These are phyloP conservation scores for Coptotermes formosanus DNA, from an alignment of 1,140 invertebrate species.

Conservation along the genomic window DNA sequence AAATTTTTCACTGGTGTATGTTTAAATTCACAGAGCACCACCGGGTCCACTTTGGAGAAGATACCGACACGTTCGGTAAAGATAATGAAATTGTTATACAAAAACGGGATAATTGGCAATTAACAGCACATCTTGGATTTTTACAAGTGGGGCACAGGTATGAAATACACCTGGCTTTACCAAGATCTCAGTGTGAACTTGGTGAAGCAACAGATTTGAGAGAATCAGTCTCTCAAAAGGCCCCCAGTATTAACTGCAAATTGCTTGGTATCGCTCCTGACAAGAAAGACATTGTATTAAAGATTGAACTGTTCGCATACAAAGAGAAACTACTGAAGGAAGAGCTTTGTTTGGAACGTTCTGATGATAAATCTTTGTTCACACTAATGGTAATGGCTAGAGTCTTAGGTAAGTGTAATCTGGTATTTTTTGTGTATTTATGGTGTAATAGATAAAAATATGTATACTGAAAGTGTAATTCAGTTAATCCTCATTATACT, in stretches of 20 bases:
- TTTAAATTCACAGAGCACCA: slow-evolving; percentile 39
- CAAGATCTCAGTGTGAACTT: slow-evolving; percentile 18
- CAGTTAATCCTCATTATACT: not conserved
- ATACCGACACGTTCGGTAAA: slow-evolving; percentile 41
- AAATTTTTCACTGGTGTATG: not conserved
- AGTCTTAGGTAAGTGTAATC: slow-evolving; percentile 32
- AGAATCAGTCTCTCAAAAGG: slow-evolving; percentile 30
- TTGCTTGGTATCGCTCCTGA: slow-evolving; percentile 41
- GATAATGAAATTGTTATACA: slow-evolving; percentile 45
- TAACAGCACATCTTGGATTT: slow-evolving; percentile 47
- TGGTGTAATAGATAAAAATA: not conserved
- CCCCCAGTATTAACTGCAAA: slow-evolving; percentile 46
- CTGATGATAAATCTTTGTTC: not conserved
- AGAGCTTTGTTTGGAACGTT: slow-evolving; percentile 44
- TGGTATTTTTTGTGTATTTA: not conserved
- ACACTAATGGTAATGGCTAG: slow-evolving; percentile 11
- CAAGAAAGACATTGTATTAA: slow-evolving; percentile 44
- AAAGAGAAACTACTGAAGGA: slow-evolving; percentile 55
- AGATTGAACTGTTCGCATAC: slow-evolving; percentile 53
- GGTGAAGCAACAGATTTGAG: not conserved
- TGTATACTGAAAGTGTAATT: not conserved
- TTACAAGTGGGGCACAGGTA: slow-evolving; percentile 48
- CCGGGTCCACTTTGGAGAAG: slow-evolving; percentile 47
- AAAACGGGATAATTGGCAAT: slow-evolving; percentile 39
- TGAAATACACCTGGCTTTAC: slow-evolving; percentile 33